phyloP scores from a whole-genome alignment of 1,140 invertebrate genomes.

The Heliconius congener region DNA sequence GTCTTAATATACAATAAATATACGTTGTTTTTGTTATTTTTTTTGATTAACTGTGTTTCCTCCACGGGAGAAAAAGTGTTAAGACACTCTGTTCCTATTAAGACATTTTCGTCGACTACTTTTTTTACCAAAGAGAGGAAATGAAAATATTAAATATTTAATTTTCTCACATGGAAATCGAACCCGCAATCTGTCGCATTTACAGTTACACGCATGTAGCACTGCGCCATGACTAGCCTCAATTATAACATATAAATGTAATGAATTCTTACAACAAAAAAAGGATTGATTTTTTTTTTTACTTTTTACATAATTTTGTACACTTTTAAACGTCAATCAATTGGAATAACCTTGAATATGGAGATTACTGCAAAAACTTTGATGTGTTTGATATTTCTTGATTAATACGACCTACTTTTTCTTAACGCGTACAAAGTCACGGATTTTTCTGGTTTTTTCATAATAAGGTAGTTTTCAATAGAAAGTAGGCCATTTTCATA shows the following conservation, averaged over 20 bases:
- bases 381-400: constrained; percentile 10
- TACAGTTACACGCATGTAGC: too few species aligned
- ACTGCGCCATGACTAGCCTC: too few species aligned
- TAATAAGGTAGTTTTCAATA: constrained; percentile 5
- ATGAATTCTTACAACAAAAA: background rate
- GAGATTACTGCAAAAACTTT: background rate
- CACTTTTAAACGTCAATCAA: background rate
- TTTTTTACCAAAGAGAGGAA: too few species aligned
- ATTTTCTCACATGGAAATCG: too few species aligned
- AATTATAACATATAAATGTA: too few species aligned
- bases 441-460: constrained; percentile 10
- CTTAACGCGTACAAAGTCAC: constrained; percentile 12
- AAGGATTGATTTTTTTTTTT: background rate
- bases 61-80: too few species aligned
- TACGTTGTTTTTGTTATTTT: too few species aligned
- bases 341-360: background rate
- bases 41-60: too few species aligned
- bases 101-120: too few species aligned
- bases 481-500: constrained; percentile 9
- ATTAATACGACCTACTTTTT: constrained; percentile 7
- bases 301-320: background rate
- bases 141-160: too few species aligned
- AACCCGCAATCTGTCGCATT: too few species aligned
- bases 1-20: background rate
- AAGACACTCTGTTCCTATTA: too few species aligned